These are phyloP conservation scores for Sebastes miniatus DNA, from an alignment of 2,797 vertebrate species.

Conservation along the genomic window DNA sequence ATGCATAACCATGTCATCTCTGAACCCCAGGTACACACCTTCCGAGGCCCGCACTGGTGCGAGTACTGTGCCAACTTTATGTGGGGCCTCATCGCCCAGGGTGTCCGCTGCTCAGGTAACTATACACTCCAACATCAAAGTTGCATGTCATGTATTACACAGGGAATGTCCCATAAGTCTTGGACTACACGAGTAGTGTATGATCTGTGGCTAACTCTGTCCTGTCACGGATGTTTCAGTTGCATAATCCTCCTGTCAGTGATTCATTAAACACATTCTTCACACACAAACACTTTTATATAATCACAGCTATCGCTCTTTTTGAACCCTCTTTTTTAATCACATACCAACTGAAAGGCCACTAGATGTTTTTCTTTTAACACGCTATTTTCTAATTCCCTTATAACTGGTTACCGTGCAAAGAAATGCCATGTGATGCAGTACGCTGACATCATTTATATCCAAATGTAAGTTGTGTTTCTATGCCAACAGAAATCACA, in stretches of 20 bases:
- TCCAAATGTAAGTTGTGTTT: neutral
- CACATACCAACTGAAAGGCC: neutral
- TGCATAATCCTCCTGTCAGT: constrained; percentile 17
- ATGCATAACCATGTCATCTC: constrained; percentile 43
- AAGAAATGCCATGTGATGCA: neutral
- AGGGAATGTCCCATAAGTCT: neutral
- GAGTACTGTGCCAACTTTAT: constrained; percentile 99
- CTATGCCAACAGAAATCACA: neutral
- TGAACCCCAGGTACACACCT: constrained; percentile 91
- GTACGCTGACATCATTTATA: neutral
- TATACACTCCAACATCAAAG: neutral
- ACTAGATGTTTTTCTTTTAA: neutral
- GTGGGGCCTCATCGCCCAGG: constrained; percentile 99
- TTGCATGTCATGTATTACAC: neutral
- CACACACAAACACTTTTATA: constrained; percentile 13
- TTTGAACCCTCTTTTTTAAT: neutral
- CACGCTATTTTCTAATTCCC: neutral
- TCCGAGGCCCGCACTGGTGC: constrained; percentile 97
- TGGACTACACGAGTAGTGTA: constrained; percentile 3
- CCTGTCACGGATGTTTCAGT: neutral
- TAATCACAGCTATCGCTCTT: constrained; percentile 4
- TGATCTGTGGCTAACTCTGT: neutral
- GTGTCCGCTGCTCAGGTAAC: constrained; percentile 97
- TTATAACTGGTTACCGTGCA: neutral
- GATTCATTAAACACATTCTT: constrained; percentile 14